A percentile compares a stretch with the other conserved stretches of the same genome.
These are phyloP conservation scores for Rhagologus leucostigma DNA, from an alignment of 2,113 vertebrate genomes.

Conservation along the genomic window DNA sequence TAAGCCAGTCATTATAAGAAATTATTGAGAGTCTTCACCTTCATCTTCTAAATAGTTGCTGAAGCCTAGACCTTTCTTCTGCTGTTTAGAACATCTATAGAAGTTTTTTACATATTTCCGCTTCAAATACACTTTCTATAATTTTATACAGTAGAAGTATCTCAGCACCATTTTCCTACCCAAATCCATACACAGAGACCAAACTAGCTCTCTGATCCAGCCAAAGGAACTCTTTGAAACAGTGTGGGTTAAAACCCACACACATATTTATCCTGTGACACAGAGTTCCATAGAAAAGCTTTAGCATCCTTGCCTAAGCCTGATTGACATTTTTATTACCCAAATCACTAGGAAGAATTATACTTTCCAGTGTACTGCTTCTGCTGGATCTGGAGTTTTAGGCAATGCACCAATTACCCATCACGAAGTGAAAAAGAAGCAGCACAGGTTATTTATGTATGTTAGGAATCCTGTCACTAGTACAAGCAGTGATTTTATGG, in stretches of 20 bases:
- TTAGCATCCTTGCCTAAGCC: not conserved
- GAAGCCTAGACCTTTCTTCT: not conserved
- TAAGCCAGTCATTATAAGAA: not conserved
- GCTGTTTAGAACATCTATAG: not conserved
- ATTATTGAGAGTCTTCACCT: not conserved
- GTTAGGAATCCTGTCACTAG: not conserved
- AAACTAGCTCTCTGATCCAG: not conserved
- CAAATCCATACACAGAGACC: not conserved
- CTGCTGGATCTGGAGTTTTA: not conserved
- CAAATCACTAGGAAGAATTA: constrained; percentile 4
- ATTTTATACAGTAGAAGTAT: not conserved
- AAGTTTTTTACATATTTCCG: not conserved
- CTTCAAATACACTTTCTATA: not conserved
- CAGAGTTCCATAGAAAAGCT: not conserved
- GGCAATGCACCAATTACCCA: not conserved
- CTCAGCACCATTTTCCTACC: not conserved
- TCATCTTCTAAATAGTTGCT: not conserved
- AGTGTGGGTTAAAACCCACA: not conserved
- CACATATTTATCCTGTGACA: constrained; percentile 5
- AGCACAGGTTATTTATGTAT: not conserved
- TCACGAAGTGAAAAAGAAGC: not conserved
- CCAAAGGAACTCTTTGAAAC: not conserved
- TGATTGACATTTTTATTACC: not conserved
- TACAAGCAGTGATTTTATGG: not conserved
- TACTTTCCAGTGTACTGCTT: not conserved